Percentiles rank a stretch among this genome's conserved stretches.
Evolutionary conservation across 1,140 invertebrate species (phyloP).

Genomic region (Bombus turneri): DNA sequence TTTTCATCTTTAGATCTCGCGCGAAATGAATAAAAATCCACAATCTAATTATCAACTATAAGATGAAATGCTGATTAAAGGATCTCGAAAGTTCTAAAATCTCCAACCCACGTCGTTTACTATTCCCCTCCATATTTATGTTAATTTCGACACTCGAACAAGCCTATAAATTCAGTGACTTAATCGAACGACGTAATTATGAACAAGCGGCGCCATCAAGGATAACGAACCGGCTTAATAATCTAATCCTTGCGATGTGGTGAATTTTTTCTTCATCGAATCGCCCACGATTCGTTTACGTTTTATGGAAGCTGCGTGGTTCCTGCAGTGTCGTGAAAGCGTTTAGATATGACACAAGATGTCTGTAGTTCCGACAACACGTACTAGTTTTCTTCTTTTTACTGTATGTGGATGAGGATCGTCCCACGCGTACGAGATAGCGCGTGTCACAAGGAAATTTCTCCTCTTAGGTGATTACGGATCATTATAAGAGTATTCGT

Average conservation of each 20-base stretch:
- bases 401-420: neutral
- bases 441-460: neutral
- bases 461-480: neutral
- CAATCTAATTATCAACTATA: neutral
- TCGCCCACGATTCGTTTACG: conserved; percentile 57
- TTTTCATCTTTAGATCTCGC: neutral
- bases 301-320: conserved; percentile 60
- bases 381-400: conserved; percentile 1
- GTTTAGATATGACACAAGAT: conserved; percentile 28
- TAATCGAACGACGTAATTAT: conserved; percentile 39
- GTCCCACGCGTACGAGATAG: conserved; percentile 21
- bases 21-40: neutral
- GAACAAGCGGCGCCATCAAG: conserved; percentile 8
- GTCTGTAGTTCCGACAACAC: neutral
- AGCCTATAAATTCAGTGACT: conserved; percentile 10
- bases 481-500: neutral
- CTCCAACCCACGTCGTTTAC: no score
- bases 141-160: conserved; percentile 12
- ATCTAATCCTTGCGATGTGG: neutral
- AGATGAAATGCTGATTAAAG: neutral
- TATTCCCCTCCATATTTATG: conserved; percentile 32
- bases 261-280: conserved; percentile 55
- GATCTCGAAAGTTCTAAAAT: neutral
- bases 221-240: conserved; percentile 28
- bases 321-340: conserved; percentile 55